Percentiles rank a stretch among this genome's conserved stretches.
Conservation (phyloP, 2,797 vertebrate genomes). For the Taenioides sp. region DNA sequence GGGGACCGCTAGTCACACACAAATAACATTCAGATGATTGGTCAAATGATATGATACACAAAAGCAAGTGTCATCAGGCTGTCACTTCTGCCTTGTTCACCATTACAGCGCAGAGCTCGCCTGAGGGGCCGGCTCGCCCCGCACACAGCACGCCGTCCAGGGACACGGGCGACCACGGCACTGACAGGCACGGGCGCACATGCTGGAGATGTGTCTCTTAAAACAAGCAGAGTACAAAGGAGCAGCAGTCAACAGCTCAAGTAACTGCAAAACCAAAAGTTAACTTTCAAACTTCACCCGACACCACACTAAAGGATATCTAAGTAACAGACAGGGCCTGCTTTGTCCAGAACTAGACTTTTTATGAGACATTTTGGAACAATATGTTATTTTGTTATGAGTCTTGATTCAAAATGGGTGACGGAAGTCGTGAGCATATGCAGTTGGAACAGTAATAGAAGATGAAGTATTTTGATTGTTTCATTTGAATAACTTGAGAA, state of each 20-base stretch:
- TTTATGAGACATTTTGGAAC: no score
- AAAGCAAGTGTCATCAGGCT: conserved; percentile 75
- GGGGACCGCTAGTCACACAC: conserved; percentile 57
- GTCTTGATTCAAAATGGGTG: no score
- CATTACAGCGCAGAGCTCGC: conserved; percentile 62
- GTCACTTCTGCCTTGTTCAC: conserved; percentile 67
- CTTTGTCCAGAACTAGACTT: neutral
- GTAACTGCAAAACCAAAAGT: conserved; percentile 57
- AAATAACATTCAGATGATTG: conserved; percentile 81
- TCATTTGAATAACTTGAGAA: neutral
- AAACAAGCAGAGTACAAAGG: conserved; percentile 57
- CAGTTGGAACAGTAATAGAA: no score
- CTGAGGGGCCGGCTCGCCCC: conserved; percentile 51
- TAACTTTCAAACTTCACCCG: conserved; percentile 45
- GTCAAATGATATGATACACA: conserved; percentile 77
- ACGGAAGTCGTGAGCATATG: no score
- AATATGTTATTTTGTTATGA: no score
- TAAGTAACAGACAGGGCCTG: neutral
- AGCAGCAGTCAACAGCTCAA: conserved; percentile 64
- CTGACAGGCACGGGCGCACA: conserved; percentile 59
- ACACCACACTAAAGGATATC: conserved; percentile 13
- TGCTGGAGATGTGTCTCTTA: conserved; percentile 38
- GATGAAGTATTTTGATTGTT: neutral
- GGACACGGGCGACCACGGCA: conserved; percentile 64
- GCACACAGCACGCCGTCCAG: conserved; percentile 48